A percentile compares a stretch with the other conserved stretches of the same genome.
Conservation (phyloP, 1,140 invertebrate species). For the Dinothrombium tinctorium region DNA sequence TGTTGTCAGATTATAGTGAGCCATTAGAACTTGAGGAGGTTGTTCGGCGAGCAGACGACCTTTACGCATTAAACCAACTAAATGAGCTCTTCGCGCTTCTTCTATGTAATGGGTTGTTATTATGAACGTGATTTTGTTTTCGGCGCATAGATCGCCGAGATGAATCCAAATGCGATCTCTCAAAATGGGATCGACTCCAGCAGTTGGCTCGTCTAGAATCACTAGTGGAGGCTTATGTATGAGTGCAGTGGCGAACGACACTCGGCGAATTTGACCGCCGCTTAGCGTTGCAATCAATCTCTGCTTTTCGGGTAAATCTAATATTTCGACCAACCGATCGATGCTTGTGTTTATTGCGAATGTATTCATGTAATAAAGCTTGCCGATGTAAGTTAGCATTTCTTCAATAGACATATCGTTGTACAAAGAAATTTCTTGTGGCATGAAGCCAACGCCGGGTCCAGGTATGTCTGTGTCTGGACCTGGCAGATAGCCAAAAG, state of each 20-base stretch:
- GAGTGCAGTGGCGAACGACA: constrained; percentile 71
- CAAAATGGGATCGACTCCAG: constrained; percentile 22
- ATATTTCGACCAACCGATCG: constrained; percentile 62
- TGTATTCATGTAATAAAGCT: constrained; percentile 63
- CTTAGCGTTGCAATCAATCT: background rate
- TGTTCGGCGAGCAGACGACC: constrained; percentile 7
- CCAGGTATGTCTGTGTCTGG: constrained; percentile 33
- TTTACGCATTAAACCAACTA: constrained; percentile 13
- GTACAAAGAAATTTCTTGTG: constrained; percentile 66
- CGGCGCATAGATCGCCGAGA: constrained; percentile 17
- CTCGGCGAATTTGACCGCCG: constrained; percentile 70
- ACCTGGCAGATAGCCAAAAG: constrained; percentile 21
- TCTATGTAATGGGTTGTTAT: constrained; percentile 26
- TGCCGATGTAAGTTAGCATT: constrained; percentile 82
- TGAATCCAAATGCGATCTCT: constrained; percentile 21
- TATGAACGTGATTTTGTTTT: constrained; percentile 19
- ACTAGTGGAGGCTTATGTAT: constrained; percentile 51
- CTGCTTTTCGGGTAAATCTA: constrained; percentile 43
- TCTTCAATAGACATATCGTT: constrained; percentile 79
- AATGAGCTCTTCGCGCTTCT: constrained; percentile 20
- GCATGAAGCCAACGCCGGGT: constrained; percentile 56
- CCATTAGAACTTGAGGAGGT: constrained; percentile 1
- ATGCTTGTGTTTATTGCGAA: constrained; percentile 49
- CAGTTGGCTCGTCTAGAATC: constrained; percentile 25
- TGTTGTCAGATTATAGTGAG: constrained; percentile 1